Evolutionary conservation across 2,113 vertebrate species (phyloP).

Genomic region (Reinhardtius hippoglossoides): DNA sequence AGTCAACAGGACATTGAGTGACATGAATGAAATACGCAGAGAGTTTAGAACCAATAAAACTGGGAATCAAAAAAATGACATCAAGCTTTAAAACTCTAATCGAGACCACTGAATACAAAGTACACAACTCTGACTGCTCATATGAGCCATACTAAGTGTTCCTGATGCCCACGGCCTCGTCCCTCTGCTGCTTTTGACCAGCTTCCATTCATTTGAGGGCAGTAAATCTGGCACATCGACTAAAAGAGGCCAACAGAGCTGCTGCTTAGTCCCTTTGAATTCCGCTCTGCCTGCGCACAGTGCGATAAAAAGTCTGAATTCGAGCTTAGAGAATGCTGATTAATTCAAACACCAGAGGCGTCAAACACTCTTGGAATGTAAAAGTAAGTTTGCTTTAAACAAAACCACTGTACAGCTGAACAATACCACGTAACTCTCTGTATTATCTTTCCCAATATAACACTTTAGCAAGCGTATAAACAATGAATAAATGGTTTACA

Average conservation of each 20-base stretch:
- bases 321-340: constrained; percentile 3
- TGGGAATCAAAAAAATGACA: constrained; percentile 26
- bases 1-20: constrained; percentile 21
- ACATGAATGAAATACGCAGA: constrained; percentile 28
- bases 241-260: constrained; percentile 5
- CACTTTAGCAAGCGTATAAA: background rate
- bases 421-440: constrained; percentile 4
- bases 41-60: constrained; percentile 26
- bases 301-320: constrained; percentile 18
- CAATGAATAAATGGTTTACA: constrained; percentile 1
- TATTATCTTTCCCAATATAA: constrained; percentile 7
- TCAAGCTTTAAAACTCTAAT: constrained; percentile 20
- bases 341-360: constrained; percentile 1
- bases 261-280: constrained; percentile 12
- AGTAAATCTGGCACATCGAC: background rate
- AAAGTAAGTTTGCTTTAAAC: background rate
- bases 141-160: constrained; percentile 22
- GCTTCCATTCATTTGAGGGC: background rate
- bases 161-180: background rate
- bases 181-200: constrained; percentile 1
- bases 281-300: background rate
- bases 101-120: constrained; percentile 11
- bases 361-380: constrained; percentile 7
- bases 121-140: constrained; percentile 15
- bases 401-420: background rate